Base-by-base conservation (phyloP, 2,797 vertebrate genomes). In the Tarsius wallacei region DNA sequence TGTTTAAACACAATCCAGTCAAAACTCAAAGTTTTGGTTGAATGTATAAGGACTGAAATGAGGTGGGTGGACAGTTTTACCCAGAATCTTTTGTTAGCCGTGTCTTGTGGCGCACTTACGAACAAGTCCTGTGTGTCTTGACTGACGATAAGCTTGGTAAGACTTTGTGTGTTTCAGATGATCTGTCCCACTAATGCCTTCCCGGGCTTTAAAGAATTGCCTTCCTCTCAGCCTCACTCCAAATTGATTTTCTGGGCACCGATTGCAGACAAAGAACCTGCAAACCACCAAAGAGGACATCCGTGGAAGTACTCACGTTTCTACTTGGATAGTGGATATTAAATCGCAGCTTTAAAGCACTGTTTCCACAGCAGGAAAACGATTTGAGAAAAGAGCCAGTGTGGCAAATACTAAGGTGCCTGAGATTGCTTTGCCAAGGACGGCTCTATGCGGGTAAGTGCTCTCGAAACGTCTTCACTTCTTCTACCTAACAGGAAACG, bases 161-260 rank as follows among this genome's bases (percentile, higher is more conserved):
- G 28, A 28, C 47, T 82, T 91, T 84, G 49, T 36, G 61, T 77
- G 14, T 83, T 86, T 95, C 28, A 17, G 61, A n/a, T 55, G 33
- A 17, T 78, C 31, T 53, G 11, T n/a, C 33, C 71, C 42, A 15
- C 64, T 51, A 87, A 63, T 70, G 83, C 57, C 31, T 96, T 81
- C 15, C n/a, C n/a, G 17, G 61, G 53, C 49, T 68, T 28, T 74
- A n/a, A 76, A 53, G 83, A 51, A 83, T 26, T 59, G 21, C 53
- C 63, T 64, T 66, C 82, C 78, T 51, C 24, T 68, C 26, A 3
- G 74, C 31, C n/a, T 87, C 68, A 31, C 57, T 81, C 55, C 0
- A 42, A 71, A 85, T 82, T 73, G 87, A 86, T 86, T 82, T 91
- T 91, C 87, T 33, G 55, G 87, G 78, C 10, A 26, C 14, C 74